phyloP scores from a whole-genome alignment of 1,140 invertebrate species.

The Drosophila yakuba region DNA sequence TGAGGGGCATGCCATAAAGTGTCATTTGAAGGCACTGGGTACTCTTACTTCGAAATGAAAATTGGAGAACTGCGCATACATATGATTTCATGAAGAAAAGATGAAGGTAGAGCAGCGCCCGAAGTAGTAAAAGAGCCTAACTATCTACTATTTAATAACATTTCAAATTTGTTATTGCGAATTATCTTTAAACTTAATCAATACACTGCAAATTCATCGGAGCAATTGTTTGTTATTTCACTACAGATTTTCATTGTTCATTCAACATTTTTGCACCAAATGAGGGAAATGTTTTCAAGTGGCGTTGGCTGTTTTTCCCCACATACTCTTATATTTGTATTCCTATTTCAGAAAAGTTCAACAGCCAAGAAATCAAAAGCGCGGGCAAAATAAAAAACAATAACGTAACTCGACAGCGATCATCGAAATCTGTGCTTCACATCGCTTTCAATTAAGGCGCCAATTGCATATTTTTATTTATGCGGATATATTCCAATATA shows the following conservation, averaged over 20 bases:
- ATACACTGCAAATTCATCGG: background rate
- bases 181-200: background rate
- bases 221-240: background rate
- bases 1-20: conserved; percentile 33
- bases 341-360: conserved; percentile 58
- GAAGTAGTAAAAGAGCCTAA: background rate
- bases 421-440: conserved; percentile 67
- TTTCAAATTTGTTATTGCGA: background rate
- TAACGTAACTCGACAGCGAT: conserved; percentile 19
- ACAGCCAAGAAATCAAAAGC: conserved; percentile 55
- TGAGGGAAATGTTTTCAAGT: conserved; percentile 71
- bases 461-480: conserved; percentile 74
- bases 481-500: conserved; percentile 50
- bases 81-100: background rate
- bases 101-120: background rate
- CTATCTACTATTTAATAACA: background rate
- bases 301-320: conserved; percentile 14
- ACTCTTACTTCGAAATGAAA: conserved; percentile 17
- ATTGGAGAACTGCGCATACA: background rate
- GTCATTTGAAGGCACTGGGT: conserved; percentile 24
- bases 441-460: conserved; percentile 78
- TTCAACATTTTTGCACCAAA: conserved; percentile 73
- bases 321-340: conserved; percentile 18
- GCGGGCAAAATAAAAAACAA: background rate
- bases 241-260: conserved; percentile 44